These are phyloP conservation scores for Cantharis flavilabris DNA, from an alignment of 2,888 invertebrate species.

Conservation along the genomic window DNA sequence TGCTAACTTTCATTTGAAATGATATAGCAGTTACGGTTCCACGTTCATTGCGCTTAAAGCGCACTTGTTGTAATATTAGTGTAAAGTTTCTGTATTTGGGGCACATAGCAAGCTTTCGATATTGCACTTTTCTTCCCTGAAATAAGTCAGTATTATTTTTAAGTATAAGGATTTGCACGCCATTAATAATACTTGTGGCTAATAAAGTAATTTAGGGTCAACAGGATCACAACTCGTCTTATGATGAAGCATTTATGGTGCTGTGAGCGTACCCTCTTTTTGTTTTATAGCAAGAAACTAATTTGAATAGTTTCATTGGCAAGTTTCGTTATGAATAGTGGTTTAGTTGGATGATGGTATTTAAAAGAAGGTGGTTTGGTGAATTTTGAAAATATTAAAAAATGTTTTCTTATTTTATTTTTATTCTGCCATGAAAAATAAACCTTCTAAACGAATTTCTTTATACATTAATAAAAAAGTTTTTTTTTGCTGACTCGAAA, in stretches of 20 bases:
- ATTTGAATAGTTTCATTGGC: constrained; percentile 41
- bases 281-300: constrained; percentile 28
- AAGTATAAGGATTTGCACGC: constrained; percentile 43
- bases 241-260: constrained; percentile 17
- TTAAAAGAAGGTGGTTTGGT: background rate
- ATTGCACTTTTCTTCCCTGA: constrained; percentile 34
- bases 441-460: background rate
- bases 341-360: constrained; percentile 14
- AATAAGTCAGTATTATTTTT: constrained; percentile 45
- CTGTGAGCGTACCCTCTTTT: constrained; percentile 8
- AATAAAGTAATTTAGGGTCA: constrained; percentile 42
- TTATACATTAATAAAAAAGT: background rate
- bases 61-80: constrained; percentile 31
- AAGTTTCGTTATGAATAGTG: constrained; percentile 26
- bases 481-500: background rate
- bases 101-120: constrained; percentile 41
- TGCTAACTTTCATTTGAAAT: constrained; percentile 11
- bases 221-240: constrained; percentile 29
- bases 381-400: background rate
- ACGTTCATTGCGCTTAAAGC: constrained; percentile 25
- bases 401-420: background rate
- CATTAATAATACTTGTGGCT: constrained; percentile 49
- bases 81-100: constrained; percentile 34
- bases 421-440: background rate
- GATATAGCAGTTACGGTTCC: constrained; percentile 18